Base-by-base conservation (phyloP, 2,888 invertebrate genomes). In the Glyphotaelius pellucidus region DNA sequence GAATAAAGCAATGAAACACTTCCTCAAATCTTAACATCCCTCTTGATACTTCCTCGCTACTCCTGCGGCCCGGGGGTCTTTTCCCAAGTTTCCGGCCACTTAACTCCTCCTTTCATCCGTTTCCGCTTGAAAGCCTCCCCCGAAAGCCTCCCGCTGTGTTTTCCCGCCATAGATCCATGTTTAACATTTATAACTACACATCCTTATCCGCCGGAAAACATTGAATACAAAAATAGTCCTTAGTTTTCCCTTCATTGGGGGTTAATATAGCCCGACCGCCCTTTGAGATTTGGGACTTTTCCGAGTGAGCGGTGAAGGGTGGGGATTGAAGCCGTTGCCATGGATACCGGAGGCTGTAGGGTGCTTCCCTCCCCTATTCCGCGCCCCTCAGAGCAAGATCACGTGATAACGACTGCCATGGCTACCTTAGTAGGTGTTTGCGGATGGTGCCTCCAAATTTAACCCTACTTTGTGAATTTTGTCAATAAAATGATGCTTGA, bases 161-260 rank as follows among this genome's bases (percentile, higher is more conserved):
- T 92, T 91, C 90, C 85, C 93, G 90, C 93, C 92, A 67, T 91
- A 89, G 89, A 92, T 90, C 95, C 94, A 94, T 95, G 96, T 96
- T 96, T 96, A 96, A 96, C 96, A 96, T 96, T 96, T 96, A 96
- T 96, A 95, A 95, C 95, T 95, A 95, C 96, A 95, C 95, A 95
- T 95, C 87, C 87, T 67, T 80, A 15, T 83, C 47, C 83, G 30
- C n/a, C 25, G 52, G 83, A 32, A 90, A 31, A 35, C 52, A 12
- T 25, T 83, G 80, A 91, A 93, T 90, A 91, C 93, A 91, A 92
- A 91, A 92, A 91, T 92, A 92, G 90, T 92, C 93, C 93, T 90
- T 93, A 87, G 83, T 92, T 52, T 80, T 86, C 89, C 86, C 91
- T 91, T 92, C 91, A 93, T 93, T 92, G 92, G 67, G 92, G 93